phyloP scores from a whole-genome alignment of 37 sponge, comb jelly and placozoan genomes.

The Bolinopsis microptera region DNA sequence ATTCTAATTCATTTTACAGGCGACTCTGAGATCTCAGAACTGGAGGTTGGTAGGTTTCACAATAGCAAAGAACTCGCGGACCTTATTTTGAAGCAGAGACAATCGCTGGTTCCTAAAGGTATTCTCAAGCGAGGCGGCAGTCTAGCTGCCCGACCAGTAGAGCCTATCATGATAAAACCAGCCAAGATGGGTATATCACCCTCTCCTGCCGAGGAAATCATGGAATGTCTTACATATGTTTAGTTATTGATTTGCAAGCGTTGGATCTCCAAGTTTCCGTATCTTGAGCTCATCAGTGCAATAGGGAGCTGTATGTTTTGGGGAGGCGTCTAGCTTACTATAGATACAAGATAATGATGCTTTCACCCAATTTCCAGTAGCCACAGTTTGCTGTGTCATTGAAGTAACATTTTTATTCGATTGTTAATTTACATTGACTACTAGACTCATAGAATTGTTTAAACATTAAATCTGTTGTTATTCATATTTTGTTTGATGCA shows the following conservation, averaged over 20 bases:
- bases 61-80: neutral
- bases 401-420: neutral
- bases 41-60: conserved; percentile 5
- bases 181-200: neutral
- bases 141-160: neutral
- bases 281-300: too few species aligned
- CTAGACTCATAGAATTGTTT: neutral
- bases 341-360: too few species aligned
- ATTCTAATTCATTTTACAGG: too few species aligned
- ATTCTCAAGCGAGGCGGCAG: conserved; percentile 8
- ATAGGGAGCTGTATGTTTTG: too few species aligned
- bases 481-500: neutral
- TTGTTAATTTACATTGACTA: neutral
- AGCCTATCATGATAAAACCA: neutral
- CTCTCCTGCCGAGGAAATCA: neutral
- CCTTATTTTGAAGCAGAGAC: neutral
- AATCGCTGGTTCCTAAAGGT: neutral
- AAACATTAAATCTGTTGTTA: neutral
- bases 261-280: too few species aligned
- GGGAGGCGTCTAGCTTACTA: too few species aligned
- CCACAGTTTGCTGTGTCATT: too few species aligned
- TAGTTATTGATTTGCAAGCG: neutral
- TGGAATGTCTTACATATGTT: conserved; percentile 27
- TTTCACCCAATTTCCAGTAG: too few species aligned
- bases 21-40: neutral